These are phyloP conservation scores for Leistus spinibarbis DNA, from an alignment of 2,888 invertebrate species.

Conservation along the genomic window DNA sequence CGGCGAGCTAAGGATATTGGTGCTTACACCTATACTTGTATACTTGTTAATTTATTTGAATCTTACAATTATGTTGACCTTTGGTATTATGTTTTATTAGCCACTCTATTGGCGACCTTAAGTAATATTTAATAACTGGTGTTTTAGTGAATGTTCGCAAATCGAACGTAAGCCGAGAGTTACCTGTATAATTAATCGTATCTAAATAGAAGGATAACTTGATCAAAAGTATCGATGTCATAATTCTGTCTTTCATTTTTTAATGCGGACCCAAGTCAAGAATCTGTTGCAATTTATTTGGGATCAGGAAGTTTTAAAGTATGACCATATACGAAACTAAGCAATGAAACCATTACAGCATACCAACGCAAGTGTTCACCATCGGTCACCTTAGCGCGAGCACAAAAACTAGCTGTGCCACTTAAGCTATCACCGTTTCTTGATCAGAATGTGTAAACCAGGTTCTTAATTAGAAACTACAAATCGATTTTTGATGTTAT, in stretches of 20 bases:
- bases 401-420: neutral
- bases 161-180: too few species aligned
- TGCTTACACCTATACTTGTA: too few species aligned
- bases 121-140: too few species aligned
- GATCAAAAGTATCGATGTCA: neutral
- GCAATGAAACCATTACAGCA: neutral
- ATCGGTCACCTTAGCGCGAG: neutral
- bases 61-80: too few species aligned
- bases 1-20: too few species aligned
- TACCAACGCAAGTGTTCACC: neutral
- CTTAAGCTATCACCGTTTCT: neutral
- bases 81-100: too few species aligned
- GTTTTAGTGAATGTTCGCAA: too few species aligned
- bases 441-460: neutral
- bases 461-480: neutral
- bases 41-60: too few species aligned
- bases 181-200: too few species aligned
- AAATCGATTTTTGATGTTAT: neutral
- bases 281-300: neutral
- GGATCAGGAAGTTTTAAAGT: neutral
- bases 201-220: neutral
- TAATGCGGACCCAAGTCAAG: neutral
- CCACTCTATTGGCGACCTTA: too few species aligned
- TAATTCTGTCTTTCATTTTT: neutral
- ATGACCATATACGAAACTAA: neutral